Conservation (phyloP, 2,797 vertebrate genomes). For the Syngnathus acus region DNA sequence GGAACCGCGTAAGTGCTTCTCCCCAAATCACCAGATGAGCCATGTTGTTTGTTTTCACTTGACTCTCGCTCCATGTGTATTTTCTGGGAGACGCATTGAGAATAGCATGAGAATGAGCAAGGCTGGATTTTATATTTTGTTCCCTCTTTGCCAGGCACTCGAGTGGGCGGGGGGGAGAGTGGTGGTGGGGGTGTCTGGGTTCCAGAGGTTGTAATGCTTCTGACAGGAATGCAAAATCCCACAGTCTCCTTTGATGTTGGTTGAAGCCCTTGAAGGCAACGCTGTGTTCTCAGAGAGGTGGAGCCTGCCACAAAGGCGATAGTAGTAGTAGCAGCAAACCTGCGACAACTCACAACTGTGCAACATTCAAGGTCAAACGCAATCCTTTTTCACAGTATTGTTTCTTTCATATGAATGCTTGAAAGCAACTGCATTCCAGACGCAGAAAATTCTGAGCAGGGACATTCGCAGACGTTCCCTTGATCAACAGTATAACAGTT, state of each 20-base stretch:
- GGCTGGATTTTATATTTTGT: conserved; percentile 21
- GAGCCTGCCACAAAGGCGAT: conserved; percentile 60
- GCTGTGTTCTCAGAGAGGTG: conserved; percentile 51
- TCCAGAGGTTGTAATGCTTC: conserved; percentile 55
- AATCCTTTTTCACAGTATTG: not conserved
- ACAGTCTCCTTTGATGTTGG: conserved; percentile 62
- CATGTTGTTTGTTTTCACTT: conserved; percentile 26
- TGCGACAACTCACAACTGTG: not conserved
- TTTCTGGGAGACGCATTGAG: conserved; percentile 47
- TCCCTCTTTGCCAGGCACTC: not conserved
- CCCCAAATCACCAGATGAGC: conserved; percentile 21
- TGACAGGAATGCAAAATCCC: conserved; percentile 61
- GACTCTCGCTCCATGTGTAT: conserved; percentile 27
- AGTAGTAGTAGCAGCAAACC: conserved; percentile 40
- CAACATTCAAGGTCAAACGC: not conserved
- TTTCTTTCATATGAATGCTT: not conserved
- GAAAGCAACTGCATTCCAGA: not conserved
- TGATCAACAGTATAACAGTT: too few species aligned
- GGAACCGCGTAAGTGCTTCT: conserved; percentile 13
- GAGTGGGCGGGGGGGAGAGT: not conserved
- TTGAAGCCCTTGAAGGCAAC: conserved; percentile 60
- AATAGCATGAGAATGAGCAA: conserved; percentile 39
- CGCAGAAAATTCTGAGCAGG: too few species aligned
- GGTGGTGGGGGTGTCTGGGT: conserved; percentile 26
- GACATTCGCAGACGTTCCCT: too few species aligned